These are phyloP conservation scores for Tachyglossus aculeatus DNA, from an alignment of 2,797 vertebrate species.

Conservation along the genomic window DNA sequence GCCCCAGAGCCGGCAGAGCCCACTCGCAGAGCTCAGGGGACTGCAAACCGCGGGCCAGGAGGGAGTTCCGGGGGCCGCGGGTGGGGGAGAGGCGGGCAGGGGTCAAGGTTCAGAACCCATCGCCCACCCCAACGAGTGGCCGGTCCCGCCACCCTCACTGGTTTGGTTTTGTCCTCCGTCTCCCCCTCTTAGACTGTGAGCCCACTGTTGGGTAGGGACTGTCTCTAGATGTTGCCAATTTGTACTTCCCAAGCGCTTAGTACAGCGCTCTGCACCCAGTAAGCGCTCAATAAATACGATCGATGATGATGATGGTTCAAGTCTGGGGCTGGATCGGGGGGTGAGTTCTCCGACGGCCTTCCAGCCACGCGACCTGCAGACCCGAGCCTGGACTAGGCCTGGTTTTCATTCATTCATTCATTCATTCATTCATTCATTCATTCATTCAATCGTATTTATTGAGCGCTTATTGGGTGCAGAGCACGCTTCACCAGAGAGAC, in stretches of 20 bases:
- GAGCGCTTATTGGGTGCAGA: background rate
- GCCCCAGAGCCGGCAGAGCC: conserved; percentile 46
- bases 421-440: background rate
- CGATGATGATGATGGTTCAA: no score
- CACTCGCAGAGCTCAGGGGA: conserved; percentile 28
- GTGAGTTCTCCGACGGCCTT: background rate
- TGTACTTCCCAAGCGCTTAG: no score
- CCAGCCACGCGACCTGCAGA: background rate
- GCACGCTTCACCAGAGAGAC: no score
- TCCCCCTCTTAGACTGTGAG: no score
- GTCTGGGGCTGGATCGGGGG: no score
- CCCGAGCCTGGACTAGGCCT: no score
- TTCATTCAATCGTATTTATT: background rate
- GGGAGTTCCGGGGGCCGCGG: conserved; percentile 48
- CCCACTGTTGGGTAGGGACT: no score
- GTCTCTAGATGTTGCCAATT: no score
- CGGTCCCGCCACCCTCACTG: background rate
- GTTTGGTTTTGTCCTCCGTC: no score
- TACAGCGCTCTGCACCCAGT: no score
- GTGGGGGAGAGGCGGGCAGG: background rate
- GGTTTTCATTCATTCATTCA: background rate
- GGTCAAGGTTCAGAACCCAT: background rate
- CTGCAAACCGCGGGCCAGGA: conserved; percentile 46
- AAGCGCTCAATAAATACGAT: no score
- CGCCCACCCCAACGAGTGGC: background rate